phyloP scores from a whole-genome alignment of 1,140 invertebrate genomes.

The Trichonephila clavipes region DNA sequence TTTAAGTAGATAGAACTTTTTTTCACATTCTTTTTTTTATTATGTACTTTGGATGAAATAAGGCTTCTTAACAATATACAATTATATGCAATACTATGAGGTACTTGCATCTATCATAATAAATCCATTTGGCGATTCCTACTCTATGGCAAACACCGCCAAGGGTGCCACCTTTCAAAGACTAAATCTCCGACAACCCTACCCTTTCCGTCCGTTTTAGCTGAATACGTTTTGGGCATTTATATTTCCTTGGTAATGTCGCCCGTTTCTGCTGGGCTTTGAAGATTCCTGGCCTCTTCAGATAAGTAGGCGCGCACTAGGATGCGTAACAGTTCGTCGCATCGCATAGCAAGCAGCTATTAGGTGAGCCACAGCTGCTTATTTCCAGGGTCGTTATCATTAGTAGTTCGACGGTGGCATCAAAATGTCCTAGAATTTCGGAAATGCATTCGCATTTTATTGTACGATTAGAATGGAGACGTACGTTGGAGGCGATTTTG shows the following conservation, averaged over 20 bases:
- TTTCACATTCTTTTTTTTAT: too few relatives aligned
- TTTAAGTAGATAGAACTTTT: too few relatives aligned
- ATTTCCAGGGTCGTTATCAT: slow-evolving; percentile 70
- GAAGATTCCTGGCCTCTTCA: slow-evolving; percentile 38
- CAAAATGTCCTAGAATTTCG: slow-evolving; percentile 30
- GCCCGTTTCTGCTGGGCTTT: slow-evolving; percentile 23
- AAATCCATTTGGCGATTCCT: background rate
- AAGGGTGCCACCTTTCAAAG: background rate
- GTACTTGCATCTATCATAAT: background rate
- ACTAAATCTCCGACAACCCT: background rate
- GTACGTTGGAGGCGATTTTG: background rate
- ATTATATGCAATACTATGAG: too few relatives aligned
- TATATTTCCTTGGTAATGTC: slow-evolving; percentile 56
- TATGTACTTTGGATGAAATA: too few relatives aligned
- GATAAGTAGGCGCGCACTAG: slow-evolving; percentile 7
- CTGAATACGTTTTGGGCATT: slow-evolving; percentile 26
- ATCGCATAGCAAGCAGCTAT: slow-evolving; percentile 70
- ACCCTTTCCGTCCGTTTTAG: background rate
- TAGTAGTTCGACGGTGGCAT: slow-evolving; percentile 44
- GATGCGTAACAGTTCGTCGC: slow-evolving; percentile 22
- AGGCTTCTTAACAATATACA: too few relatives aligned
- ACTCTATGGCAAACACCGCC: background rate
- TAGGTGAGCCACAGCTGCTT: slow-evolving; percentile 65
- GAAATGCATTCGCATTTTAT: slow-evolving; percentile 49
- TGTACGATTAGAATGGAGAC: background rate